Evolutionary conservation across 2,113 vertebrate genomes (phyloP).

Genomic region (Echinops telfairi): DNA sequence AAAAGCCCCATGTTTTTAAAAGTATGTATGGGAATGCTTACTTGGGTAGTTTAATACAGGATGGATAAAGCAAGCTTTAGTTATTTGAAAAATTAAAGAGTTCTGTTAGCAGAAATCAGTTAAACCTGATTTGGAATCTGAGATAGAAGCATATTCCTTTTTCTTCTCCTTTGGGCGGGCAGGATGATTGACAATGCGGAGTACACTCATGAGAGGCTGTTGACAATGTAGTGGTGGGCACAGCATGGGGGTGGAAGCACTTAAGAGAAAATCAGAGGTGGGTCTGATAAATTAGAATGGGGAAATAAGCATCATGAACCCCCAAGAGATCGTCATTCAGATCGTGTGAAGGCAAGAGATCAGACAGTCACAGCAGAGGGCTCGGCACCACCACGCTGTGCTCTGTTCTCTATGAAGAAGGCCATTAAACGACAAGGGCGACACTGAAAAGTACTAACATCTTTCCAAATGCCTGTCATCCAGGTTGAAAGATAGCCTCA

Average conservation of each 20-base stretch:
- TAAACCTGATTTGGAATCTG: background rate
- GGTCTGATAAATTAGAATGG: slow-evolving; percentile 31
- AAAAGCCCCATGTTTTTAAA: background rate
- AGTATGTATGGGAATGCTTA: background rate
- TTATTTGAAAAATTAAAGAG: slow-evolving; percentile 14
- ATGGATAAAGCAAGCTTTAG: background rate
- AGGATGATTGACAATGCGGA: background rate
- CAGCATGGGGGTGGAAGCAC: background rate
- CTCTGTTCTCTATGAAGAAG: slow-evolving; percentile 47
- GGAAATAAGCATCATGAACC: background rate
- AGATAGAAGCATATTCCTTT: background rate
- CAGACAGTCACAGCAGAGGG: slow-evolving; percentile 15
- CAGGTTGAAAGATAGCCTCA: slow-evolving; percentile 24
- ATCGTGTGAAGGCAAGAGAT: background rate
- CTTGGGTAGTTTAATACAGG: background rate
- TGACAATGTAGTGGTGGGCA: background rate
- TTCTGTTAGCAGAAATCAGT: background rate
- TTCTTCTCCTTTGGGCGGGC: background rate
- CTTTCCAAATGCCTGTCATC: slow-evolving; percentile 16
- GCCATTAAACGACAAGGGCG: slow-evolving; percentile 56
- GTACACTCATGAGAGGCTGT: slow-evolving; percentile 20
- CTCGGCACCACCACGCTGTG: slow-evolving; percentile 19
- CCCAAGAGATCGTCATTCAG: background rate
- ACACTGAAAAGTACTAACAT: slow-evolving; percentile 50
- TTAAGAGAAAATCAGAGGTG: slow-evolving; percentile 21